Conservation (phyloP, 2,113 vertebrate genomes). For the Crocuta crocuta region DNA sequence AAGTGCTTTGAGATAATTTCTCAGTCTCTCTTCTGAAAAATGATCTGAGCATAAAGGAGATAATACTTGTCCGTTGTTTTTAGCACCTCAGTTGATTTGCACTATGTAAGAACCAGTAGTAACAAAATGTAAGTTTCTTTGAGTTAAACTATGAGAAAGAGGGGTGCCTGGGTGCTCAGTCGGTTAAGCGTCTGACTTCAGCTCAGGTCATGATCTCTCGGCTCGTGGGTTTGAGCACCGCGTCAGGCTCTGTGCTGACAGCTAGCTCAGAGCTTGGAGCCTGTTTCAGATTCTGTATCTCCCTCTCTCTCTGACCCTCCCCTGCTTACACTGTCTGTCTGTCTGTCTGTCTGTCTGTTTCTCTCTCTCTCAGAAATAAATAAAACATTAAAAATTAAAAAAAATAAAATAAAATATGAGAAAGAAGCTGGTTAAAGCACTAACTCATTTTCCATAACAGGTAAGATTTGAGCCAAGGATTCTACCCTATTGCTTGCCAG, state of each 20-base stretch:
- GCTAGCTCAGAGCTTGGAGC: too few relatives aligned
- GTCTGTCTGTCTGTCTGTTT: too few relatives aligned
- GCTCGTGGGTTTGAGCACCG: too few relatives aligned
- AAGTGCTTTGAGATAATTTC: constrained; percentile 1
- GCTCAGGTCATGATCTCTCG: too few relatives aligned
- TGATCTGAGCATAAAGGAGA: background rate
- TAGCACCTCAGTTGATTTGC: background rate
- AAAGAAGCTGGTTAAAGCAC: background rate
- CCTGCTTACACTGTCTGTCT: too few relatives aligned
- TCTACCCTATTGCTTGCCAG: background rate
- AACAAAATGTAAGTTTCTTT: background rate
- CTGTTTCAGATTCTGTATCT: too few relatives aligned
- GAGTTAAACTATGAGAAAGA: background rate
- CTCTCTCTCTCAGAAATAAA: too few relatives aligned
- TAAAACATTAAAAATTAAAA: too few relatives aligned
- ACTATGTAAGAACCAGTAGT: background rate
- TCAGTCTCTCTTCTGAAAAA: background rate
- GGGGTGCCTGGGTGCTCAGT: too few relatives aligned
- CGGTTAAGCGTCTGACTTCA: too few relatives aligned
- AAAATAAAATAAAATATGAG: background rate
- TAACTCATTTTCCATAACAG: background rate
- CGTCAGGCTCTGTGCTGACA: too few relatives aligned
- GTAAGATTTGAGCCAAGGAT: background rate
- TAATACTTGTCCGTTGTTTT: background rate
- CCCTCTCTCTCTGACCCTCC: too few relatives aligned